Evolutionary conservation across 2,888 invertebrate genomes (phyloP).

Genomic region (Xylocampa areola): DNA sequence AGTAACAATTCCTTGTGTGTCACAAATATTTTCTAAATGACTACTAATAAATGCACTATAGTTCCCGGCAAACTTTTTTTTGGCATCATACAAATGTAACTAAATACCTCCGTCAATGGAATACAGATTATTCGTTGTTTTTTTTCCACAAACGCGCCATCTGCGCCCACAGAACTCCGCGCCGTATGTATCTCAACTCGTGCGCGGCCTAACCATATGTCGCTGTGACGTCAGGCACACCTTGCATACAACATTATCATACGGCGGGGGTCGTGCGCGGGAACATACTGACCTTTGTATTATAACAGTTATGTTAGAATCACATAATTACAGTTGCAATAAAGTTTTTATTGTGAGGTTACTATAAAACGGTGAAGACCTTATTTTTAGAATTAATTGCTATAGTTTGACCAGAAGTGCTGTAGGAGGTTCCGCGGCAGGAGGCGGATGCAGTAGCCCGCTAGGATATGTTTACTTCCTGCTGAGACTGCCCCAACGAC

Average conservation of each 20-base stretch:
- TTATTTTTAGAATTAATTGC: too few species aligned
- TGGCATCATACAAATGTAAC: too few species aligned
- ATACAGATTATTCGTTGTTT: not conserved
- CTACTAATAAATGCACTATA: too few species aligned
- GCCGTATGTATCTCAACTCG: conserved; percentile 33
- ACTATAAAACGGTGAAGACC: conserved; percentile 11
- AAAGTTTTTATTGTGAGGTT: not conserved
- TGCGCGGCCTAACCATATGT: conserved; percentile 57
- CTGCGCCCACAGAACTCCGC: not conserved
- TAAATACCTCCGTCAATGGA: too few species aligned
- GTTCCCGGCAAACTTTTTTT: too few species aligned
- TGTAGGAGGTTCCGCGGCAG: too few species aligned
- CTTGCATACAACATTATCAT: conserved; percentile 55
- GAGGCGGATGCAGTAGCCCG: too few species aligned
- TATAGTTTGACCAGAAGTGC: too few species aligned
- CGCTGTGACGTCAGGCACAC: conserved; percentile 64
- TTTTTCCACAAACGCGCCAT: not conserved
- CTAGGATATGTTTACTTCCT: too few species aligned
- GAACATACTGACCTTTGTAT: conserved; percentile 62
- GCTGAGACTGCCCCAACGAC: too few species aligned
- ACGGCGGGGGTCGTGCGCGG: conserved; percentile 56
- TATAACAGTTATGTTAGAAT: conserved; percentile 18
- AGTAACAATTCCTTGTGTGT: too few species aligned
- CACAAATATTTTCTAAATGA: too few species aligned
- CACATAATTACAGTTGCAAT: conserved; percentile 19